These are phyloP conservation scores for Beris morrisii DNA, from an alignment of 2,888 invertebrate species.

Conservation along the genomic window DNA sequence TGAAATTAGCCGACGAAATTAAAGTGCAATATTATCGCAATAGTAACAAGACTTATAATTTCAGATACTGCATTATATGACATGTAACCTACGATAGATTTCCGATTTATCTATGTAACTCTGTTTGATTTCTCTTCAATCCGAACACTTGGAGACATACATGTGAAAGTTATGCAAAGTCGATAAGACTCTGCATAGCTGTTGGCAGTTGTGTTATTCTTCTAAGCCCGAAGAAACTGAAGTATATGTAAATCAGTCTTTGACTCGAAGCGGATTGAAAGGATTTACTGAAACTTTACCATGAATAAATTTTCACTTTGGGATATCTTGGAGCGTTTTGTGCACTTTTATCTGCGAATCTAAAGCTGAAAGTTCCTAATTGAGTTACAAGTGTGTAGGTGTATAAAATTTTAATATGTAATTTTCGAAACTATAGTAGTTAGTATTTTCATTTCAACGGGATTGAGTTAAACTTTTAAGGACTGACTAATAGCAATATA, in stretches of 20 bases:
- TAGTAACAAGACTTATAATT: no score
- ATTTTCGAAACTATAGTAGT: no score
- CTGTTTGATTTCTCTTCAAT: not conserved
- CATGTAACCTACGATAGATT: no score
- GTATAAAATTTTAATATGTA: no score
- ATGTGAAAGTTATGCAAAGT: conserved; percentile 33
- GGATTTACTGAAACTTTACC: conserved; percentile 32
- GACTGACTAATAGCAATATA: no score
- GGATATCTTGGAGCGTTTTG: conserved; percentile 5
- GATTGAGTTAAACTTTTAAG: no score
- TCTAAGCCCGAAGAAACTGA: conserved; percentile 24
- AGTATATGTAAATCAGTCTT: conserved; percentile 34
- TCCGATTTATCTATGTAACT: not conserved
- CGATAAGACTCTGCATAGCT: conserved; percentile 32
- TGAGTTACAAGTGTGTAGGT: not conserved
- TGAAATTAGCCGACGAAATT: no score
- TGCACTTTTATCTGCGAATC: not conserved
- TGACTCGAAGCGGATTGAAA: conserved; percentile 33
- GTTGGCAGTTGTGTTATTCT: conserved; percentile 32
- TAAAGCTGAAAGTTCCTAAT: conserved; percentile 2
- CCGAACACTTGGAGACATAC: not conserved
- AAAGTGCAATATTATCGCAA: no score
- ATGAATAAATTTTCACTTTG: conserved; percentile 35
- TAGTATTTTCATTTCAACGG: no score
- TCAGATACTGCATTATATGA: no score